Base-by-base conservation (phyloP, 2,797 vertebrate species). In the Etheostoma perlongum region DNA sequence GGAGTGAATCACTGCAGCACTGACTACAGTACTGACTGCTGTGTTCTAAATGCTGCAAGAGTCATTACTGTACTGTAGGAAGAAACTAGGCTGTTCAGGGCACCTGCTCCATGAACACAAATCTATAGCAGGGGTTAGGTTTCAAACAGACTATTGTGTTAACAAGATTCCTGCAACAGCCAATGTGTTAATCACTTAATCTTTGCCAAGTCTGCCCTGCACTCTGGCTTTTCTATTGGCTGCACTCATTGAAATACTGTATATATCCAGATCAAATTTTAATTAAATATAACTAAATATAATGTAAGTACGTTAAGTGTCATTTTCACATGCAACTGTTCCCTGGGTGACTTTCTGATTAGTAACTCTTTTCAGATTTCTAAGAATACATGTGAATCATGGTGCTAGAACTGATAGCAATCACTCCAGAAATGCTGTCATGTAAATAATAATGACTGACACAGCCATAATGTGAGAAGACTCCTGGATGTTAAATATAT, bases 31-130 rank as follows among this genome's bases (percentile, higher is more conserved):
- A 64, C 65, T 59, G 77, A 81, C 78, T 57, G 78, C 33, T 82
- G 79, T 61, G 72, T 75, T 81, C 63, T 79, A 83, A 89, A 84
- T 70, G 78, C 64, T 86, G 76, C 62, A 57, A 76, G 85, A 93
- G 76, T 94, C 88, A 89, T 52, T 72, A 51, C 71, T 55, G 54
- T 61, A 73, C 76, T 54, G 87, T 86, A 63, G 88, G 83, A 89
- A 71, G 84, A 77, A 79, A 73, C 66, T 21, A 25, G 66, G 74
- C 66, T 63, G 67, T 55, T 76, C 21, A 27, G 72, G 67, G 60
- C 67, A 79, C 65, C 52, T 64, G 67, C 69, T 80, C 30, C 57
- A 63, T 54, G 25, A 60, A 75, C 73, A 81, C 59, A 70, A 25
- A 83, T 85, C 84, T 62, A 86, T 73, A 85, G 14, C 25, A 58